A percentile compares a stretch with the other conserved stretches of the same genome.
phyloP scores from a whole-genome alignment of 2,797 vertebrate genomes.

The Pseudochromis fuscus region DNA sequence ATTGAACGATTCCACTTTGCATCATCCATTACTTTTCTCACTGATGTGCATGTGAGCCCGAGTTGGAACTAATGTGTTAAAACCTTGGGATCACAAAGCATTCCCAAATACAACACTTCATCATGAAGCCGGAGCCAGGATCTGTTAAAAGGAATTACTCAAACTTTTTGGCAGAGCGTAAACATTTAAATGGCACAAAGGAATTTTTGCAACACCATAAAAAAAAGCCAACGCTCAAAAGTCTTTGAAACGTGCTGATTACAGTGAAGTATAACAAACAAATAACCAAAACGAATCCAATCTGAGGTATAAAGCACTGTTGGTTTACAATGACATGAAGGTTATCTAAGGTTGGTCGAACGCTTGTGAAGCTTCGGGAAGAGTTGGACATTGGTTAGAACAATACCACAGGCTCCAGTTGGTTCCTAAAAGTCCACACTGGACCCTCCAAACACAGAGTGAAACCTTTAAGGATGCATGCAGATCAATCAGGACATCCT shows the following conservation, averaged over 20 bases:
- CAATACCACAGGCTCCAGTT: conserved; percentile 32
- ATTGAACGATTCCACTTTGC: conserved; percentile 70
- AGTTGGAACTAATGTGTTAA: conserved; percentile 46
- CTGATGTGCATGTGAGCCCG: conserved; percentile 25
- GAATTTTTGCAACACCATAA: conserved; percentile 58
- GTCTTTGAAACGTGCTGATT: conserved; percentile 37
- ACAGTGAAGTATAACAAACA: conserved; percentile 29
- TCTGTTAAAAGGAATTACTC: conserved; percentile 65
- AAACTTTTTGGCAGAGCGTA: conserved; percentile 48
- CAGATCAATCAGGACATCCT: conserved; percentile 59
- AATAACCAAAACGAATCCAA: conserved; percentile 38
- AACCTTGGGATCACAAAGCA: conserved; percentile 44
- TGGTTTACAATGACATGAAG: conserved; percentile 48
- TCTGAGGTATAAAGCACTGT: conserved; percentile 23
- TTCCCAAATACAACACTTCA: conserved; percentile 73
- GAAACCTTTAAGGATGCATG: conserved; percentile 37
- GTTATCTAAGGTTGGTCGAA: conserved; percentile 46
- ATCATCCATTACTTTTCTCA: conserved; percentile 40
- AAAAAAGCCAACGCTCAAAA: conserved; percentile 52
- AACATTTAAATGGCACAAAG: conserved; percentile 49
- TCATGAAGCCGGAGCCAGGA: conserved; percentile 47
- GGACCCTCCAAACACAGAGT: conserved; percentile 28
- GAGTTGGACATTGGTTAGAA: conserved; percentile 26
- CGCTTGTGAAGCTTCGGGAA: conserved; percentile 17
- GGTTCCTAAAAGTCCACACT: conserved; percentile 53